phyloP scores from a whole-genome alignment of 2,888 invertebrate species.

The Caenorhabditis afra region DNA sequence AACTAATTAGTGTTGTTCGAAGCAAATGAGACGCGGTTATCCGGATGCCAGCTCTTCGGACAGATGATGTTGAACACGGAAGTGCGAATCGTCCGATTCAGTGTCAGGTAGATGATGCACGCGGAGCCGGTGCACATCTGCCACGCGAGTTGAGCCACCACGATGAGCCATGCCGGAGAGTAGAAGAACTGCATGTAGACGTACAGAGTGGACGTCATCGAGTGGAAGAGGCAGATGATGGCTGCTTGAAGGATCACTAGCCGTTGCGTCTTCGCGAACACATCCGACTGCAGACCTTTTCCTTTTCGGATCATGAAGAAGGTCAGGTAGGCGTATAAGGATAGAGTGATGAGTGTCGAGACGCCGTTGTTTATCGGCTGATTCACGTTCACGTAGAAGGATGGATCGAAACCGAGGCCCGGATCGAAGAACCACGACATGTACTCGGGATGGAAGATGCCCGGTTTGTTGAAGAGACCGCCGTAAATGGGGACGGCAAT shows the following conservation, averaged over 20 bases:
- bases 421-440: slow-evolving; percentile 45
- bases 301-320: background rate
- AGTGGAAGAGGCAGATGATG: slow-evolving; percentile 26
- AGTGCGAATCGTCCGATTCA: slow-evolving; percentile 24
- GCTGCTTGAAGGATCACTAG: slow-evolving; percentile 23
- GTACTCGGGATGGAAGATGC: slow-evolving; percentile 13
- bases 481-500: slow-evolving; percentile 3
- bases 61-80: slow-evolving; percentile 13
- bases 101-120: slow-evolving; percentile 25
- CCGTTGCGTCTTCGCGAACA: background rate
- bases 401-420: background rate
- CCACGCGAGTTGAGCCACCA: slow-evolving; percentile 27
- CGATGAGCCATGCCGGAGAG: slow-evolving; percentile 3
- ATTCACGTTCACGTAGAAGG: no score
- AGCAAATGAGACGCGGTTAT: background rate
- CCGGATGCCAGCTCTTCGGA: background rate
- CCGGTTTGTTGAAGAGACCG: slow-evolving; percentile 13
- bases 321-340: background rate
- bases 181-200: slow-evolving; percentile 42
- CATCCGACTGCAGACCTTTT: background rate
- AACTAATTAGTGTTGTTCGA: no score
- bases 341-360: slow-evolving; percentile 8
- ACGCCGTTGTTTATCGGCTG: slow-evolving; percentile 1
- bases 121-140: slow-evolving; percentile 33
- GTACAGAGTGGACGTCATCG: slow-evolving; percentile 26